phyloP scores from a whole-genome alignment of 2,888 invertebrate genomes.

The Ryuthela nishihirai region DNA sequence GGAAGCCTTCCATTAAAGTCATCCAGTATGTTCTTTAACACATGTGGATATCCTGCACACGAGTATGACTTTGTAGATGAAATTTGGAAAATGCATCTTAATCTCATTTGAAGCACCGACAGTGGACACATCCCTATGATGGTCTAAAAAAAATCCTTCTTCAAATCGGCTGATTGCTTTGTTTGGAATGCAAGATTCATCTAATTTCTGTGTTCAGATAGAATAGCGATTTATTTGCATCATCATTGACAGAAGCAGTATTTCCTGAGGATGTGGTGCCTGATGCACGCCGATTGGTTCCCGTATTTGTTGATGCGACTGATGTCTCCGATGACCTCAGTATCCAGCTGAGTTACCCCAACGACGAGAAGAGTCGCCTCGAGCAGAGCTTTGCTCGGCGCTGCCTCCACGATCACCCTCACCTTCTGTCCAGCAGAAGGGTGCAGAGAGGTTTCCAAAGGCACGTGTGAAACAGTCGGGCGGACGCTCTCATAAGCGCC shows the following conservation, averaged over 20 bases:
- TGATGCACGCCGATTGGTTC: conserved; percentile 50
- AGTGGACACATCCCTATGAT: no score
- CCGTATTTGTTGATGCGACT: conserved; percentile 53
- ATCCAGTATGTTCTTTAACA: no score
- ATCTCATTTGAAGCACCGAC: no score
- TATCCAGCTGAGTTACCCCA: conserved; percentile 16
- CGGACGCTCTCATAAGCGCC: background rate
- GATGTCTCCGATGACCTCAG: conserved; percentile 56
- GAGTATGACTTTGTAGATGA: no score
- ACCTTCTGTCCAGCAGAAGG: conserved; percentile 4
- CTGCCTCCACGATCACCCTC: conserved; percentile 59
- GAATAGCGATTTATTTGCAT: no score
- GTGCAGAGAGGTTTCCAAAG: background rate
- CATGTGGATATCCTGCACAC: no score
- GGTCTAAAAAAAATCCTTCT: no score
- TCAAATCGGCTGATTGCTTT: no score
- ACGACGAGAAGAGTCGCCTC: conserved; percentile 67
- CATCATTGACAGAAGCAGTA: conserved; percentile 31
- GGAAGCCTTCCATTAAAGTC: no score
- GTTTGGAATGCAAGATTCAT: no score
- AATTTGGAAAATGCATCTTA: no score
- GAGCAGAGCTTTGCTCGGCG: conserved; percentile 68
- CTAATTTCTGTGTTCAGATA: no score
- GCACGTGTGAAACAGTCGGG: background rate
- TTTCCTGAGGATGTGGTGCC: conserved; percentile 25